Evolutionary conservation across 2,113 vertebrate genomes (phyloP).

Genomic region (Tragelaphus imberbis): DNA sequence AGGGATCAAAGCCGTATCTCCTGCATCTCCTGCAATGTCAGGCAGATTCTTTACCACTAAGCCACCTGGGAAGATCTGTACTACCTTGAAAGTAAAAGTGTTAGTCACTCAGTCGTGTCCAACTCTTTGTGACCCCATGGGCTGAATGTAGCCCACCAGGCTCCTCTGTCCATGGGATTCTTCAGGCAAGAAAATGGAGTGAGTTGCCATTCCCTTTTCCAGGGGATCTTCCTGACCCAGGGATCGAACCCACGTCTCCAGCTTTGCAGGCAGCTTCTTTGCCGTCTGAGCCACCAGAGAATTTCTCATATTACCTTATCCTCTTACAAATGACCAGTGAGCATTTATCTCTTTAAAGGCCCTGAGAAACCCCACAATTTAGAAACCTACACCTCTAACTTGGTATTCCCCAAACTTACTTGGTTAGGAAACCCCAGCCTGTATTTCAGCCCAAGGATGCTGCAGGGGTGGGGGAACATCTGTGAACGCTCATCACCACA

Average conservation of each 20-base stretch:
- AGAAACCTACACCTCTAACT: not conserved
- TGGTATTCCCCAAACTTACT: not conserved
- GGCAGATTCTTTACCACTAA: not conserved
- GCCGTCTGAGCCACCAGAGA: not conserved
- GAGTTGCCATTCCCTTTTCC: not conserved
- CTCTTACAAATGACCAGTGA: not conserved
- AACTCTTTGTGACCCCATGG: not conserved
- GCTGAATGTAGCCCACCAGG: not conserved
- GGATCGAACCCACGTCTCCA: not conserved
- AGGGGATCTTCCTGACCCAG: not conserved
- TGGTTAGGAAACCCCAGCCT: not conserved
- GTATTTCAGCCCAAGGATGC: not conserved
- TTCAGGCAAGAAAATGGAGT: not conserved
- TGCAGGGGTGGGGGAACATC: fast-evolving
- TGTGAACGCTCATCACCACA: not conserved
- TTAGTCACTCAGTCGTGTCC: not conserved
- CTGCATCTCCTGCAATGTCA: not conserved
- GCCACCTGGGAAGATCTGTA: not conserved
- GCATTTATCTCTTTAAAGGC: not conserved
- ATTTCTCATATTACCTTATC: not conserved
- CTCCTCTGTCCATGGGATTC: not conserved
- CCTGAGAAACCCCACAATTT: not conserved
- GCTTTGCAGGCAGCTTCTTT: not conserved
- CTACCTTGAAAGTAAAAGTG: not conserved
- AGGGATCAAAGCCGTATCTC: not conserved